Conservation (phyloP, 2,797 vertebrate species). For the Enteromius unitaeniatus region DNA sequence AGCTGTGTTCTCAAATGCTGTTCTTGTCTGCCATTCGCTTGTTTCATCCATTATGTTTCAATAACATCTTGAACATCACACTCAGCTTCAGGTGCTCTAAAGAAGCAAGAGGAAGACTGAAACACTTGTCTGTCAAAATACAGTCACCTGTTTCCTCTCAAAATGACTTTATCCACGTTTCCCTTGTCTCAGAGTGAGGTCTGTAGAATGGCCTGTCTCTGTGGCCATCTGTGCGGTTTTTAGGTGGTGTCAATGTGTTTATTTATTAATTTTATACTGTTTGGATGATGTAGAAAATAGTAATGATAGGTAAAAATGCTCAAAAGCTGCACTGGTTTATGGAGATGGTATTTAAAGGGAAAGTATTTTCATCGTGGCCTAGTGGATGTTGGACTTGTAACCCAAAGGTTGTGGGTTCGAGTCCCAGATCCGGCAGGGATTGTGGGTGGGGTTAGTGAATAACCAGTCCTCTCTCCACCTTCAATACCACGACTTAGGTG, state of each 20-base stretch:
- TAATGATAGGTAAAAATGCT: background rate
- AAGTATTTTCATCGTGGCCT: too few relatives aligned
- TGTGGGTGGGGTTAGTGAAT: too few relatives aligned
- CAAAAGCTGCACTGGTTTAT: background rate
- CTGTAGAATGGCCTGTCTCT: constrained; percentile 81
- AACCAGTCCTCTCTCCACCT: too few relatives aligned
- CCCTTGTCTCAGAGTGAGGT: constrained; percentile 66
- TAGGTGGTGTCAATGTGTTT: background rate
- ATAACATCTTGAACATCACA: background rate
- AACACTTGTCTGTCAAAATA: background rate
- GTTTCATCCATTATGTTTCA: background rate
- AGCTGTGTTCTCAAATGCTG: background rate
- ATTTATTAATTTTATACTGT: background rate
- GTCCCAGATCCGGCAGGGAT: too few relatives aligned
- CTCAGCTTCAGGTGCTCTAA: background rate
- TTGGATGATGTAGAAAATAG: background rate
- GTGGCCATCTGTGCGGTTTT: background rate
- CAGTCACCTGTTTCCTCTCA: background rate
- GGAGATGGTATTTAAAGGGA: background rate
- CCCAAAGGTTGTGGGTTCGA: too few relatives aligned
- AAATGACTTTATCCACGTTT: background rate
- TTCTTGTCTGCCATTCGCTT: background rate
- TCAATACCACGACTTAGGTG: too few relatives aligned
- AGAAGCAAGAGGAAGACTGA: background rate
- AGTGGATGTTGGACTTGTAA: too few relatives aligned